Evolutionary conservation across 2,888 invertebrate genomes (phyloP).

Genomic region (Reticulitermes lucifugus): DNA sequence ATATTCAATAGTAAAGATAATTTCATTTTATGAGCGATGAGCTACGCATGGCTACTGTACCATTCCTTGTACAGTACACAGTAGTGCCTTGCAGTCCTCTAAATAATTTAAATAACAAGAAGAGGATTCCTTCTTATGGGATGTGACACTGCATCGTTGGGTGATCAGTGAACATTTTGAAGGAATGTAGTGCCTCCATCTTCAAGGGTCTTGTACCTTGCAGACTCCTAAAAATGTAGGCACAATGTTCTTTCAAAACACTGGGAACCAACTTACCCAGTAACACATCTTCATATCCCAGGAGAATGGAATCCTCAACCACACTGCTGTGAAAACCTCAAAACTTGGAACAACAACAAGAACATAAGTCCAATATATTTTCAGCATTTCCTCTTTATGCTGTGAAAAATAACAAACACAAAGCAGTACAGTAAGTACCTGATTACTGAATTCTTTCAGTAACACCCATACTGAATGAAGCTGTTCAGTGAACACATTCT

Average conservation of each 20-base stretch:
- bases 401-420: constrained; percentile 19
- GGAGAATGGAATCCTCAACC: too few species aligned
- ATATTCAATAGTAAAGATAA: constrained; percentile 15
- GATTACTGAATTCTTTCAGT: neutral
- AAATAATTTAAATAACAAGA: constrained; percentile 31
- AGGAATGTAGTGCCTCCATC: too few species aligned
- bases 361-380: constrained; percentile 12
- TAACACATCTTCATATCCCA: too few species aligned
- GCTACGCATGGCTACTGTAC: neutral
- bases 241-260: too few species aligned
- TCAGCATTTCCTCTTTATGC: neutral
- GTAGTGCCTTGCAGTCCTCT: neutral
- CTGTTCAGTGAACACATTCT: neutral
- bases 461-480: neutral
- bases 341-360: neutral
- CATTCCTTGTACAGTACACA: neutral
- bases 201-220: too few species aligned
- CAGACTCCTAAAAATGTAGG: too few species aligned
- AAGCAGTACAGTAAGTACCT: neutral
- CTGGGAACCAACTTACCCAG: too few species aligned
- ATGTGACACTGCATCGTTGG: too few species aligned
- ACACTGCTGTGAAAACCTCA: too few species aligned
- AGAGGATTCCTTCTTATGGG: neutral
- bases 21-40: constrained; percentile 34
- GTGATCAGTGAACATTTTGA: too few species aligned